These are phyloP conservation scores for Limenitis camilla DNA, from an alignment of 2,888 invertebrate species.

Conservation along the genomic window DNA sequence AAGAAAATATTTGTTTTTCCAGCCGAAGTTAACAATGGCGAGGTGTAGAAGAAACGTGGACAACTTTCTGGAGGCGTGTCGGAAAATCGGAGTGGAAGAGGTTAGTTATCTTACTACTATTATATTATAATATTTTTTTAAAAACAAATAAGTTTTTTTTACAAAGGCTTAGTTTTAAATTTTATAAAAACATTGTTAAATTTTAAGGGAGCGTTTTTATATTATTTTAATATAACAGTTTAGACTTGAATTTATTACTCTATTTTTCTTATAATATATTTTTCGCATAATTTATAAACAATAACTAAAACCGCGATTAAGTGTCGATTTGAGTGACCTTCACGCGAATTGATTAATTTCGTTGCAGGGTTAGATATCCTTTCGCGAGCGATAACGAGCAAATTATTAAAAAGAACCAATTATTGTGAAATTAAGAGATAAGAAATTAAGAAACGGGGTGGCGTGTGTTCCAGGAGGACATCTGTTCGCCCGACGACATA, in stretches of 20 bases:
- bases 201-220: too few species aligned
- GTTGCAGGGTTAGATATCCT: slow-evolving; percentile 63
- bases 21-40: slow-evolving; percentile 97
- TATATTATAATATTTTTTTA: too few species aligned
- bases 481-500: slow-evolving; percentile 78
- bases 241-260: too few species aligned
- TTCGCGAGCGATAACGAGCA: slow-evolving; percentile 37
- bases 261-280: too few species aligned
- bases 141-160: too few species aligned
- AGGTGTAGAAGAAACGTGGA: slow-evolving; percentile 95
- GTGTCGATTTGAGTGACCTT: not conserved
- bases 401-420: not conserved
- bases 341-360: slow-evolving; percentile 25
- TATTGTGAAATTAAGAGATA: not conserved
- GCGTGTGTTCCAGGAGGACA: slow-evolving; percentile 80
- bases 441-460: slow-evolving; percentile 60
- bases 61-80: slow-evolving; percentile 95
- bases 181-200: too few species aligned
- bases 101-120: slow-evolving; percentile 69
- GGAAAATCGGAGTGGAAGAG: slow-evolving; percentile 95
- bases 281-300: not conserved
- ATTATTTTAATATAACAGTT: too few species aligned
- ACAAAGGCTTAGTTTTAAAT: too few species aligned
- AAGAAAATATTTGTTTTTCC: slow-evolving; percentile 34
- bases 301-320: not conserved